Percentiles rank a stretch among this genome's conserved stretches.
Evolutionary conservation across 2,113 vertebrate species (phyloP).

Genomic region (Notothenia coriiceps): DNA sequence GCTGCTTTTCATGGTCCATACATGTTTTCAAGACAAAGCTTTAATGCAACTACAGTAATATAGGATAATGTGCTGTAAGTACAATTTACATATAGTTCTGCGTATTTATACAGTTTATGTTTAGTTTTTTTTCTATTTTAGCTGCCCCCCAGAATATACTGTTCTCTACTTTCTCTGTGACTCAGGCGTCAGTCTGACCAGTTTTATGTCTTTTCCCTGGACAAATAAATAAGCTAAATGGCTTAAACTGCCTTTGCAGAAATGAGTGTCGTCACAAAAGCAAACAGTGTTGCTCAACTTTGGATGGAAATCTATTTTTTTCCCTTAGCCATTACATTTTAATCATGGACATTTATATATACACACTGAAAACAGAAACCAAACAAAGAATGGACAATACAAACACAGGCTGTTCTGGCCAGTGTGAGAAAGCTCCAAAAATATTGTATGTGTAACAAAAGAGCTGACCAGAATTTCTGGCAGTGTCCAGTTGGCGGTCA

Average conservation of each 20-base stretch:
- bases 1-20: slow-evolving; percentile 4
- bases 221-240: slow-evolving; percentile 61
- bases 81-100: neutral
- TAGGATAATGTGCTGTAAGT: neutral
- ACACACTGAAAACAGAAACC: slow-evolving; percentile 41
- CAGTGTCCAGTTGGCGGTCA: slow-evolving; percentile 30
- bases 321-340: slow-evolving; percentile 4
- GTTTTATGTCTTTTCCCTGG: slow-evolving; percentile 42
- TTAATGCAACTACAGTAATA: neutral
- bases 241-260: slow-evolving; percentile 24
- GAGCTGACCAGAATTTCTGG: slow-evolving; percentile 40
- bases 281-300: slow-evolving; percentile 41
- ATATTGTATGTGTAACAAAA: slow-evolving; percentile 47
- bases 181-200: slow-evolving; percentile 40
- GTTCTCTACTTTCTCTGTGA: neutral
- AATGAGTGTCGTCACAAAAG: slow-evolving; percentile 43
- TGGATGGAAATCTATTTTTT: slow-evolving; percentile 22
- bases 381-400: slow-evolving; percentile 54
- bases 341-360: slow-evolving; percentile 34
- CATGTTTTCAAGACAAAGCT: slow-evolving; percentile 5
- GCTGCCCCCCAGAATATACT: neutral
- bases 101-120: too few relatives aligned
- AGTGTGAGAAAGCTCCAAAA: slow-evolving; percentile 46
- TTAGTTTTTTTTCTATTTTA: neutral
- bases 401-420: slow-evolving; percentile 42